These are phyloP conservation scores for Meloidogyne chitwoodi DNA, from an alignment of 1,140 invertebrate genomes.

Conservation along the genomic window DNA sequence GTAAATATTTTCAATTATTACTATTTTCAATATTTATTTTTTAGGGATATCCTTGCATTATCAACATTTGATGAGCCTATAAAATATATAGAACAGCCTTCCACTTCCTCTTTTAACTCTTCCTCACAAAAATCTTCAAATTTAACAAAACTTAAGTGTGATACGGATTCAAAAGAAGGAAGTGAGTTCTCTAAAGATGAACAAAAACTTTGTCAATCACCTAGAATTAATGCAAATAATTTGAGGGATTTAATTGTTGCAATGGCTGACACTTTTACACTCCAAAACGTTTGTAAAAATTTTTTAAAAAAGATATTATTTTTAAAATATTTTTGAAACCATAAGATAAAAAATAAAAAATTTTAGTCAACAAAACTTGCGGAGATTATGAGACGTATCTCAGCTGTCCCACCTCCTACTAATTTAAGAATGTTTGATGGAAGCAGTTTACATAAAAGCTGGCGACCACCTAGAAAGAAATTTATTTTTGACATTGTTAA, in stretches of 20 bases:
- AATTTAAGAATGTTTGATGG: background rate
- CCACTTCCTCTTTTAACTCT: background rate
- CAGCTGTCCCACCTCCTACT: background rate
- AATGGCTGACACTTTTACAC: background rate
- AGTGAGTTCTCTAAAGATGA: background rate
- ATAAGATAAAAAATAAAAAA: too few species aligned
- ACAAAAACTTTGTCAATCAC: background rate
- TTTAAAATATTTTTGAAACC: background rate
- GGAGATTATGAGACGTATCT: background rate
- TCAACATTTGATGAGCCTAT: background rate
- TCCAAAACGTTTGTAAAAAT: background rate
- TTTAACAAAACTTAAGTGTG: background rate
- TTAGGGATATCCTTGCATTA: background rate
- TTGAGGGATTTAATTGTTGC: background rate
- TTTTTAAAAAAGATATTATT: background rate
- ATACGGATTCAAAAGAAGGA: background rate
- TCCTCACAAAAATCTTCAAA: background rate
- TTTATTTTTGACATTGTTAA: slow-evolving; percentile 41
- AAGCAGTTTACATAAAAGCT: slow-evolving; percentile 6
- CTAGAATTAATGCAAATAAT: background rate
- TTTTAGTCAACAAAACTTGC: background rate
- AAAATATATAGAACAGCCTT: background rate
- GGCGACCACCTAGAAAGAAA: slow-evolving; percentile 36
- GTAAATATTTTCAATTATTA: too few species aligned
- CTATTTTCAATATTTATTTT: background rate